Conservation (phyloP, 2,888 invertebrate genomes). For the Hydraecia micacea region DNA sequence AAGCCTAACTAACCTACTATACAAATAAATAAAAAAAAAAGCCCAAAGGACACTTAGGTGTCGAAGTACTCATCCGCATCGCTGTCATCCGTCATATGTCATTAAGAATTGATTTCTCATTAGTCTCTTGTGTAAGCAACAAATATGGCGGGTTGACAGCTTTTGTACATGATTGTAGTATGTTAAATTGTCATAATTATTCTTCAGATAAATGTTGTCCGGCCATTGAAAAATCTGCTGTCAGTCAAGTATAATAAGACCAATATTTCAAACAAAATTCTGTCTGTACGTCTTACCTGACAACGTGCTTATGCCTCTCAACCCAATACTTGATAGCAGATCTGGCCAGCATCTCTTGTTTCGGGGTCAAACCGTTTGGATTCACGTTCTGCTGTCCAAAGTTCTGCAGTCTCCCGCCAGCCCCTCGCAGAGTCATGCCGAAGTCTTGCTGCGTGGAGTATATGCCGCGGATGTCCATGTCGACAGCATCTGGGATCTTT, state of each 20-base stretch:
- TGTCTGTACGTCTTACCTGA: constrained; percentile 90
- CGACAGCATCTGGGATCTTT: constrained; percentile 88
- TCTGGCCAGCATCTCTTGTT: constrained; percentile 95
- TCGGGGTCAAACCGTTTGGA: constrained; percentile 95
- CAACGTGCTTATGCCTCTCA: constrained; percentile 96
- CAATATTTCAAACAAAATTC: neutral
- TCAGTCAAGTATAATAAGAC: neutral
- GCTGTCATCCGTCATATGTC: too few relatives aligned
- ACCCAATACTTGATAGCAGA: constrained; percentile 98
- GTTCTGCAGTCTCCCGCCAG: constrained; percentile 92
- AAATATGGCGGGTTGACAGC: neutral
- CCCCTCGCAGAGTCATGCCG: constrained; percentile 93
- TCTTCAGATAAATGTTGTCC: neutral
- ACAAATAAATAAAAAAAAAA: too few relatives aligned
- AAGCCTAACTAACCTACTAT: too few relatives aligned
- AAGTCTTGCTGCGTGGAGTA: constrained; percentile 95
- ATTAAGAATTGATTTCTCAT: too few relatives aligned
- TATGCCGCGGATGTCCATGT: constrained; percentile 93
- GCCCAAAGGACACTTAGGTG: too few relatives aligned
- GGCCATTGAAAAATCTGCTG: neutral
- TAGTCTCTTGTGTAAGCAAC: neutral
- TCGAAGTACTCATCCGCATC: too few relatives aligned
- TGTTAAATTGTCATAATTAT: neutral
- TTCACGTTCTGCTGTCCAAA: constrained; percentile 89
- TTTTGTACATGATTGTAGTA: neutral